phyloP scores from a whole-genome alignment of 1,140 invertebrate genomes.

The Drosophila ironensis region DNA sequence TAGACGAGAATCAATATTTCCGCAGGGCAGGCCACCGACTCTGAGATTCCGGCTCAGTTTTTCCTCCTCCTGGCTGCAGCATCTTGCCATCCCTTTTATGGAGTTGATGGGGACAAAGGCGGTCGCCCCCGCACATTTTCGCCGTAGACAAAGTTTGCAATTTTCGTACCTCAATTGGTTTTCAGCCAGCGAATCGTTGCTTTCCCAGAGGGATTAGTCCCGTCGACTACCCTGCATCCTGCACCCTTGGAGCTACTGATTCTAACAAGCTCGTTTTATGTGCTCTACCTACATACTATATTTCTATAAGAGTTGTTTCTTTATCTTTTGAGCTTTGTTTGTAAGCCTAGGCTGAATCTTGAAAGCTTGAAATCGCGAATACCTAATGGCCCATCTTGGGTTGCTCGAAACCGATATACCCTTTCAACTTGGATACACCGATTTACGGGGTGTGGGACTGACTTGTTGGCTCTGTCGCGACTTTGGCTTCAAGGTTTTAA shows the following conservation, averaged over 20 bases:
- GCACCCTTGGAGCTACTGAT: too few species aligned
- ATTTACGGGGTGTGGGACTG: background rate
- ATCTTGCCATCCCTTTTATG: too few species aligned
- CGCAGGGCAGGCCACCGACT: slow-evolving; percentile 39
- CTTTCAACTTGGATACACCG: background rate
- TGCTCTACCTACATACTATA: too few species aligned
- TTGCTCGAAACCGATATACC: background rate
- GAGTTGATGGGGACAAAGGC: slow-evolving; percentile 22
- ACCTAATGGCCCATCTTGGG: too few species aligned
- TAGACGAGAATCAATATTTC: slow-evolving; percentile 74
- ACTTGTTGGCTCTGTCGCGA: slow-evolving; percentile 41
- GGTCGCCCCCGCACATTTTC: slow-evolving; percentile 11
- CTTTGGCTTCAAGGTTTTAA: slow-evolving; percentile 70
- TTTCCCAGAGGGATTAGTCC: background rate
- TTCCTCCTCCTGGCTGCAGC: background rate
- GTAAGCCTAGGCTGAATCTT: too few species aligned
- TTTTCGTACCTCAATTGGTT: slow-evolving; percentile 76
- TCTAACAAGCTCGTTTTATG: too few species aligned
- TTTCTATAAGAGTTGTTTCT: too few species aligned
- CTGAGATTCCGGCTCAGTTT: background rate
- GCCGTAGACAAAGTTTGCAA: slow-evolving; percentile 64
- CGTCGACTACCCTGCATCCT: background rate
- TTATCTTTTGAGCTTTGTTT: too few species aligned
- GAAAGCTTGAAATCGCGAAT: too few species aligned
- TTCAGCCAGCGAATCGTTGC: slow-evolving; percentile 24